Evolutionary conservation across 2,888 invertebrate genomes (phyloP), one percentile per base, ranked within the genome.

Genomic region (Alloplasta piceator): DNA sequence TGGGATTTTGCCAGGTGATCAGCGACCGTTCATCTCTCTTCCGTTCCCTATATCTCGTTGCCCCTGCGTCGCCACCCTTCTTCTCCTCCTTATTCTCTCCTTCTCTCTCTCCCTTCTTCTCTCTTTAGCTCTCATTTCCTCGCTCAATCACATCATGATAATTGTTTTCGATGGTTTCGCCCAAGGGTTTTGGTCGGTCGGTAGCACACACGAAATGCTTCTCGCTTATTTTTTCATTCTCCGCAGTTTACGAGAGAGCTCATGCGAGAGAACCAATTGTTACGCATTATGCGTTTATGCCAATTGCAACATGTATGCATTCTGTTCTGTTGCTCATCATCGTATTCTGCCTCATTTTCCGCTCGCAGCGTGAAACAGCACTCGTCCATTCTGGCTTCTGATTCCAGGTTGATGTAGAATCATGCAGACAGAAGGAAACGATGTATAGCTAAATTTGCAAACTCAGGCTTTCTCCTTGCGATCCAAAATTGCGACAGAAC

Each of bases 221-320:
- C 64, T 60, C 52, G 52, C 56, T 66, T 48, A 55, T 12, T 66
- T 41, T 38, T 12, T 70, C n/a, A n/a, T 64, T 63, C 16, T 55
- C 61, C 58, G 41, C 66, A 26, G 55, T 77, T 76, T 82, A 78
- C 56, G 79, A 79, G 72, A 74, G 74, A 26, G 26, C 26, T 26
- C 66, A 74, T 75, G 68, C 26, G 26, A 26, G 58, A 63, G 63
- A 82, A 76, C 82, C 86, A 86, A 88, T 26, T 88, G 87, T 86
- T 87, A 88, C 85, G 87, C 85, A 85, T 87, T 86, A 85, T 78
- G 80, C 81, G 84, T 86, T 26, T 81, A 82, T 81, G 82, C 63
- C 83, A 86, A 82, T 86, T 85, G 85, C 84, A 75, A 61, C 64
- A 78, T 66, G 38, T 56, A 60, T 70, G 60, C 60, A 61, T 64